These are phyloP conservation scores for Hipposideros armiger DNA, from an alignment of 2,113 vertebrate species.

Conservation along the genomic window DNA sequence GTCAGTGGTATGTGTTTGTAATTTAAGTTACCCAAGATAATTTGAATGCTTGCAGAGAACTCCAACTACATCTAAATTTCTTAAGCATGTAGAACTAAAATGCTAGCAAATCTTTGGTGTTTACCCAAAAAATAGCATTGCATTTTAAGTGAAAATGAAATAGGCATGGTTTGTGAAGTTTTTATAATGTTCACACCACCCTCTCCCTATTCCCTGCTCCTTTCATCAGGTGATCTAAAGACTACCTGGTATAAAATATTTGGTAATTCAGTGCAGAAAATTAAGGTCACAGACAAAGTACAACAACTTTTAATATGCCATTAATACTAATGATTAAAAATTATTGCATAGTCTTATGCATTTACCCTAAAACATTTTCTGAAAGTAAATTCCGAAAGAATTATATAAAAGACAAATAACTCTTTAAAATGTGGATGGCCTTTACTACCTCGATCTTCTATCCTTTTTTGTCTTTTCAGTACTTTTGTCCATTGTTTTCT, in stretches of 20 bases:
- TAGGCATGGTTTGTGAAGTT: constrained; percentile 72
- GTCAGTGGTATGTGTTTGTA: constrained; percentile 15
- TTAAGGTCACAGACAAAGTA: constrained; percentile 89
- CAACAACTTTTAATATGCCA: constrained; percentile 90
- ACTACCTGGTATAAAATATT: constrained; percentile 88
- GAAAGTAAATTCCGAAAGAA: constrained; percentile 84
- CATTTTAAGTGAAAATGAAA: constrained; percentile 61
- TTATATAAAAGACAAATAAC: constrained; percentile 88
- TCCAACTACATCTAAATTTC: constrained; percentile 1
- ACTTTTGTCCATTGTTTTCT: constrained; percentile 99
- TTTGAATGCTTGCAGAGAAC: constrained; percentile 59
- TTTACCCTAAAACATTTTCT: constrained; percentile 88
- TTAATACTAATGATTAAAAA: constrained; percentile 91
- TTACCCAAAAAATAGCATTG: constrained; percentile 73
- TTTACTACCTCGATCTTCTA: constrained; percentile 96
- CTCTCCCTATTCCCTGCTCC: constrained; percentile 77
- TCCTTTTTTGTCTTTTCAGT: constrained; percentile 97
- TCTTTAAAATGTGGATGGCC: constrained; percentile 83
- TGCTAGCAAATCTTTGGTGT: constrained; percentile 76
- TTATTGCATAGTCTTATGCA: constrained; percentile 92
- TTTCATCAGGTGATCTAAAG: constrained; percentile 83
- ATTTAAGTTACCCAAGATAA: constrained; percentile 60
- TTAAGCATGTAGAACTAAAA: constrained; percentile 53
- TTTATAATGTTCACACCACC: constrained; percentile 70
- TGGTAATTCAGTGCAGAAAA: constrained; percentile 91